Conservation (phyloP, 2,797 vertebrate species). For the Sebastes taczanowskii region DNA sequence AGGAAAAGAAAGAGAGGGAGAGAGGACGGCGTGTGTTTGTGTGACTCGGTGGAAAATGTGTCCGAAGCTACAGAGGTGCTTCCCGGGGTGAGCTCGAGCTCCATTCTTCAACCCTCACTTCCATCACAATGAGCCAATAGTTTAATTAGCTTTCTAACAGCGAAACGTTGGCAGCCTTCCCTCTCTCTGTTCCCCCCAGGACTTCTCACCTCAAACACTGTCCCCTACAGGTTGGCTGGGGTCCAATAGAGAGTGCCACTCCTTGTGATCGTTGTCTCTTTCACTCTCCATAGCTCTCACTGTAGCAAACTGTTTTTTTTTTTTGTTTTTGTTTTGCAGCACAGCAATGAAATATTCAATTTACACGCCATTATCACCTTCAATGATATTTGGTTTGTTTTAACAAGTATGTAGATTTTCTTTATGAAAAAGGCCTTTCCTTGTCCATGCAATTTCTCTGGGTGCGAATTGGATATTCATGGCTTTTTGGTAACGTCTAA, state of each 20-base stretch:
- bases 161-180: slow-evolving; percentile 51
- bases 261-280: slow-evolving; percentile 16
- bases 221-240: slow-evolving; percentile 65
- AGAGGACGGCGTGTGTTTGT: slow-evolving; percentile 42
- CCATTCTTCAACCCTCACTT: slow-evolving; percentile 58
- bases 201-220: slow-evolving; percentile 66
- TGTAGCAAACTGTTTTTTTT: neutral
- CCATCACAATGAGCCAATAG: slow-evolving; percentile 63
- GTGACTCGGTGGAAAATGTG: slow-evolving; percentile 60
- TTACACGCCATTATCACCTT: neutral
- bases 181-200: slow-evolving; percentile 39
- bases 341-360: neutral
- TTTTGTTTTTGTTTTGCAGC: neutral
- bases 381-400: neutral
- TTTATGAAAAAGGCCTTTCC: neutral
- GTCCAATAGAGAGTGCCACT: slow-evolving; percentile 45
- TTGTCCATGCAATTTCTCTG: neutral
- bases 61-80: slow-evolving; percentile 42
- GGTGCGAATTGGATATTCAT: slow-evolving; percentile 30
- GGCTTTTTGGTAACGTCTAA: slow-evolving; percentile 7
- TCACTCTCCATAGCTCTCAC: neutral
- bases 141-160: slow-evolving; percentile 78
- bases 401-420: neutral
- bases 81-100: slow-evolving; percentile 53
- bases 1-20: neutral